Base-by-base conservation (phyloP, 2,113 vertebrate genomes). In the Microcebus jonahi region DNA sequence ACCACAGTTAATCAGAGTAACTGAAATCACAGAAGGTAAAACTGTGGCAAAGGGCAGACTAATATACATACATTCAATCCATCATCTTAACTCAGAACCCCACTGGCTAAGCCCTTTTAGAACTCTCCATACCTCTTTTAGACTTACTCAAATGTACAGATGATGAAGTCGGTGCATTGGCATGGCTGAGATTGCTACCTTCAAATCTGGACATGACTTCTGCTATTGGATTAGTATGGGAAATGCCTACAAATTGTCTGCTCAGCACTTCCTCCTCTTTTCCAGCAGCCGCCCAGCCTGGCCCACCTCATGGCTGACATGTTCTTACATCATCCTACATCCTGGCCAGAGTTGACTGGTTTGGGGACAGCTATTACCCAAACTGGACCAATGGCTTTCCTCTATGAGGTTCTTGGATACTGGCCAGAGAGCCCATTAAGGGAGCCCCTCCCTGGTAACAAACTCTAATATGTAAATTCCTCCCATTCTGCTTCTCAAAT, bases 391-490 rank as follows among this genome's bases (percentile, higher is more conserved):
- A 59, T 70, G 39, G 73, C 18, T 55, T 29, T 88, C 23, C 76
- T 95, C 73, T 90, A 81, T 91, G 76, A 10, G 48, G 92, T 85
- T 90, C 75, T 68, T 86, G 27, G 86, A 68, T 86, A 59, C 45
- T 50, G 21, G n/a, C n/a, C n/a, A n/a, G n/a, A n/a, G n/a, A n/a
- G n/a, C 87, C 8, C n/a, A 83, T 57, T 1, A 31, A 2, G n/a
- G 27, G 59, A 67, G 20, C 77, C 29, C 29, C 45, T 76, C 29
- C 8, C 7, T 90, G 6, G 21, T 48, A 6, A 17, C 39, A 87
- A 77, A 71, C 34, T 71, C 36, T 92, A 84, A 94, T 20, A 73
- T 48, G 23, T 63, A 90, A 67, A 48, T 87, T 75, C 25, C 25
- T 82, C 17, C 29, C n/a, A 9, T 90, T 76, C 12, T 82, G 67